These are phyloP conservation scores for Gallinago undulata DNA, from an alignment of 2,113 vertebrate genomes.

Conservation along the genomic window DNA sequence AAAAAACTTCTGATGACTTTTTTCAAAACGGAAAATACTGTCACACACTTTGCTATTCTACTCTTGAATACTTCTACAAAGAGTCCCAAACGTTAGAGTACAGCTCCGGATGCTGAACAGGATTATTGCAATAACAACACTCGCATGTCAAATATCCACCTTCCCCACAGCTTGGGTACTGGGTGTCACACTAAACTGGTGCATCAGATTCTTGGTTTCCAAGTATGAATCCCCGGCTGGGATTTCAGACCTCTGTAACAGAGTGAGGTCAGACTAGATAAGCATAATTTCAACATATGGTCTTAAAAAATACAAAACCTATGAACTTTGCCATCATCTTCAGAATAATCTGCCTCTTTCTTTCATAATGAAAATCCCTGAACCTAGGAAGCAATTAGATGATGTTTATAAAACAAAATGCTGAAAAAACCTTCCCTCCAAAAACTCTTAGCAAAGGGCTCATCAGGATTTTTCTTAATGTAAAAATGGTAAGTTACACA, in stretches of 20 bases:
- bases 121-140: background rate
- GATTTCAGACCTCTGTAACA: background rate
- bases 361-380: background rate
- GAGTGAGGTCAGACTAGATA: background rate
- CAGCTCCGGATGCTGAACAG: background rate
- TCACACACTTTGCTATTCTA: background rate
- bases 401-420: slow-evolving; percentile 20
- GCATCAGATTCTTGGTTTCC: background rate
- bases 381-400: slow-evolving; percentile 2
- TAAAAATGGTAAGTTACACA: background rate
- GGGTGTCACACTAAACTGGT: background rate
- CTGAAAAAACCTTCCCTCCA: background rate
- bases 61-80: background rate
- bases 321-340: background rate
- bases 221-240: background rate
- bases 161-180: background rate
- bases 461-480: background rate
- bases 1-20: slow-evolving; percentile 61
- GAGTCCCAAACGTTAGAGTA: background rate
- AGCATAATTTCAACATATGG: background rate
- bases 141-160: background rate
- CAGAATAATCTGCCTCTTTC: background rate
- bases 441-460: slow-evolving; percentile 29
- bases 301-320: background rate
- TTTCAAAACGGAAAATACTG: background rate